phyloP scores from a whole-genome alignment of 2,113 vertebrate species.

The Embiotoca jacksoni region DNA sequence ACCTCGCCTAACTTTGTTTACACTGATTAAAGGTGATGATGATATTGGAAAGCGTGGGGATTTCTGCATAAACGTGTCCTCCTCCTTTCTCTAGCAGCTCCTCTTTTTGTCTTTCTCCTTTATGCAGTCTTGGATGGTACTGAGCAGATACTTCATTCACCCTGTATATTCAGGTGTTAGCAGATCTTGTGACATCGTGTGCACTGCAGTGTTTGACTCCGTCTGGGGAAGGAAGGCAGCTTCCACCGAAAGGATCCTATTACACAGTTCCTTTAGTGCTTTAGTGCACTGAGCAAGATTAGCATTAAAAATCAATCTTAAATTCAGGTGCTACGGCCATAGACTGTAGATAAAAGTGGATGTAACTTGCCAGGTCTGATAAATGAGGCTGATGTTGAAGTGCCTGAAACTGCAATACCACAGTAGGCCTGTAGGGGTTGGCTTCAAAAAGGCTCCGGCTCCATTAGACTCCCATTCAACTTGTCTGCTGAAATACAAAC shows the following conservation, averaged over 20 bases:
- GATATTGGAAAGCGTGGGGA: not conserved
- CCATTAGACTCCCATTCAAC: too few species aligned
- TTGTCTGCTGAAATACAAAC: too few species aligned
- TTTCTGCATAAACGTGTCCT: not conserved
- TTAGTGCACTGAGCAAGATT: constrained; percentile 16
- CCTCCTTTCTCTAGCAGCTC: not conserved
- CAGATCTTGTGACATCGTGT: constrained; percentile 23
- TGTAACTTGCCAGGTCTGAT: too few species aligned
- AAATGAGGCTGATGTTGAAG: too few species aligned
- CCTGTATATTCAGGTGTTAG: constrained; percentile 26
- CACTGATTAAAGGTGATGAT: not conserved
- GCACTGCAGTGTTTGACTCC: constrained; percentile 22
- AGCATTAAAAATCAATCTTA: not conserved
- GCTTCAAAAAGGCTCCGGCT: too few species aligned
- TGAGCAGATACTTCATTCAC: not conserved
- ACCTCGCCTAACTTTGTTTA: constrained; percentile 11
- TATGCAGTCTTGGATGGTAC: not conserved
- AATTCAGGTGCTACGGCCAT: not conserved
- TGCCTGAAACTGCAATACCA: too few species aligned
- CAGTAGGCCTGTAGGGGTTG: too few species aligned
- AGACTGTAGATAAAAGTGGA: too few species aligned
- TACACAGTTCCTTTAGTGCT: constrained; percentile 65
- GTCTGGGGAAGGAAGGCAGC: constrained; percentile 3
- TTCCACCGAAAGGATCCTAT: constrained; percentile 38
- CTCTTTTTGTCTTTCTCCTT: not conserved